Evolutionary conservation across 64 coral and sea anemone species (phyloP).

Genomic region (Stichodactyla helianthus): DNA sequence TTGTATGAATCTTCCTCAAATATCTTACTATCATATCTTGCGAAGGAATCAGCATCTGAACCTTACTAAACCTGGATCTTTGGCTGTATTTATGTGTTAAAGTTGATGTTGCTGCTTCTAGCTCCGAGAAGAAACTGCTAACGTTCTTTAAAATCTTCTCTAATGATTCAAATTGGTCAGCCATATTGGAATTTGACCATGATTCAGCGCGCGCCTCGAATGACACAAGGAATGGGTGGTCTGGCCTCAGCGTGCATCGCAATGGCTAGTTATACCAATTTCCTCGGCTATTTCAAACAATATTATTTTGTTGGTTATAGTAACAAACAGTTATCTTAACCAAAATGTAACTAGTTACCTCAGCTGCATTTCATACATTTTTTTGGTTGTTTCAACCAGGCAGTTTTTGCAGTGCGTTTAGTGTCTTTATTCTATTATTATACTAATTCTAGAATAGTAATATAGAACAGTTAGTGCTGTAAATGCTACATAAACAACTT

Average conservation of each 20-base stretch:
- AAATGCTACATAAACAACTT: conserved; percentile 47
- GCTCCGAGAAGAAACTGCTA: conserved; percentile 19
- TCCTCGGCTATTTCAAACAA: too few species aligned
- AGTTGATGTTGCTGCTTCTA: conserved; percentile 17
- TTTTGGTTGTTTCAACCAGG: too few species aligned
- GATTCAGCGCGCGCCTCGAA: too few species aligned
- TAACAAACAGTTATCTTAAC: too few species aligned
- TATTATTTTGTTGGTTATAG: too few species aligned
- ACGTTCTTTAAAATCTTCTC: background rate
- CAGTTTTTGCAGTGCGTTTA: too few species aligned
- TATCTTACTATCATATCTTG: conserved; percentile 4
- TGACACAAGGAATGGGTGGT: too few species aligned
- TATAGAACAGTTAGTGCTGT: conserved; percentile 58
- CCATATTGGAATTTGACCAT: too few species aligned
- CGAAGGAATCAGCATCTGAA: conserved; percentile 4
- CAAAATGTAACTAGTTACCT: too few species aligned
- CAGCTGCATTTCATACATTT: too few species aligned
- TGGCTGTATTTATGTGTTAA: conserved; percentile 14
- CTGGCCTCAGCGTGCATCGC: too few species aligned
- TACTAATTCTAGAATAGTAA: conserved; percentile 18
- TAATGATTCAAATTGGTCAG: background rate
- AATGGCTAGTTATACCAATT: too few species aligned
- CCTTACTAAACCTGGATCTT: background rate
- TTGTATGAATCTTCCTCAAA: conserved; percentile 18
- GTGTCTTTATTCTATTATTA: background rate